Conservation (phyloP, 2,888 invertebrate genomes). For the Amblyteles armatorius region DNA sequence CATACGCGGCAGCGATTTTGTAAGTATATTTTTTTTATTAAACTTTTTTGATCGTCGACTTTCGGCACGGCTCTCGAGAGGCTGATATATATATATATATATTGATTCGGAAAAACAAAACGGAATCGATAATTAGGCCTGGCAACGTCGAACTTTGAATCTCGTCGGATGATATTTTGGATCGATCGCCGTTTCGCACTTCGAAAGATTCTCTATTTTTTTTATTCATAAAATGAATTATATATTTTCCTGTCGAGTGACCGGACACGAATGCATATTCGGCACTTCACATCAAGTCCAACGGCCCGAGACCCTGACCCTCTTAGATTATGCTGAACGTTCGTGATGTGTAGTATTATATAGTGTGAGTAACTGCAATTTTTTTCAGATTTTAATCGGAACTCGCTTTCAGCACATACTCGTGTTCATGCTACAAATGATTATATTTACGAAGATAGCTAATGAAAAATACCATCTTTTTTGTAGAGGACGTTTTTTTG, state of each 20-base stretch:
- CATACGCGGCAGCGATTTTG: background rate
- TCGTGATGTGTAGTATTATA: too few species aligned
- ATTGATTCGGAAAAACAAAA: background rate
- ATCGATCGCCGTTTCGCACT: background rate
- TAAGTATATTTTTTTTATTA: background rate
- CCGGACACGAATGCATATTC: background rate
- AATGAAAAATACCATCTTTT: too few species aligned
- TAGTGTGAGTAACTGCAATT: too few species aligned
- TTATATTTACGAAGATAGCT: too few species aligned
- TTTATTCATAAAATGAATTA: background rate
- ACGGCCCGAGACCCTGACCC: too few species aligned
- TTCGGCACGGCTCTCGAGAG: conserved; percentile 1
- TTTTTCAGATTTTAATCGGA: too few species aligned
- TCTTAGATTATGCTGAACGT: too few species aligned
- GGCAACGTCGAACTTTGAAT: conserved; percentile 9
- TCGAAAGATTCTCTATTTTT: background rate
- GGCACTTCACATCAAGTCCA: too few species aligned
- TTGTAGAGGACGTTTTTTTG: too few species aligned
- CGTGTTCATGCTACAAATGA: too few species aligned
- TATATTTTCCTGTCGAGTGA: background rate
- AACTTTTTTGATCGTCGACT: background rate
- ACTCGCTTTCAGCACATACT: too few species aligned
- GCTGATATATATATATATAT: conserved; percentile 8
- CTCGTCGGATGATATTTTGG: background rate
- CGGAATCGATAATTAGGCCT: conserved; percentile 54